These are phyloP conservation scores for Dendroctonus ponderosae DNA, from an alignment of 1,140 invertebrate genomes.

Conservation along the genomic window DNA sequence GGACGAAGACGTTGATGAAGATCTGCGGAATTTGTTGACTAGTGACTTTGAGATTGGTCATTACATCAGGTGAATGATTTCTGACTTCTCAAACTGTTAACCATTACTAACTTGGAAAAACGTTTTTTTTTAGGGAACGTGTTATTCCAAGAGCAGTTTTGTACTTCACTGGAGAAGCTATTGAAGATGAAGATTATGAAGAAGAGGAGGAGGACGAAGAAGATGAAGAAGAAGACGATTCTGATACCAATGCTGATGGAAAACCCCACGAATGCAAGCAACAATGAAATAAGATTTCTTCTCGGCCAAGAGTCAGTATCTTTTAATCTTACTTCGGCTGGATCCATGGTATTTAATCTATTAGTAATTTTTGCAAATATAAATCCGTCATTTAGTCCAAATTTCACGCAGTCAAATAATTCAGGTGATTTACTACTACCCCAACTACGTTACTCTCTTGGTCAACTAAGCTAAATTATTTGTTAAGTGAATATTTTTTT, in stretches of 20 bases:
- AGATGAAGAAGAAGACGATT: constrained; percentile 50
- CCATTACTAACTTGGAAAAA: background rate
- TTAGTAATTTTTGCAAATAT: too few relatives aligned
- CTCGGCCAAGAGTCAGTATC: background rate
- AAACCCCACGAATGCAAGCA: constrained; percentile 45
- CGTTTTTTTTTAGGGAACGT: constrained; percentile 62
- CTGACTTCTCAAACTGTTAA: background rate
- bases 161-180: constrained; percentile 86
- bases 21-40: constrained; percentile 72
- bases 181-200: constrained; percentile 75
- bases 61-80: constrained; percentile 65
- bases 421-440: too few relatives aligned
- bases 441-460: too few relatives aligned
- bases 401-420: too few relatives aligned
- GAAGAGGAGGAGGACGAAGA: constrained; percentile 59
- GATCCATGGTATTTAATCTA: background rate
- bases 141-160: constrained; percentile 91
- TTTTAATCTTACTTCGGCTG: background rate
- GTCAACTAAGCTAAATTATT: too few relatives aligned
- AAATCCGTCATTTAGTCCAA: too few relatives aligned
- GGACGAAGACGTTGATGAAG: constrained; percentile 71
- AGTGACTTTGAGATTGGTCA: constrained; percentile 98
- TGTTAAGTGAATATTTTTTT: too few relatives aligned
- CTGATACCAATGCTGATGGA: constrained; percentile 24
- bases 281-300: constrained; percentile 35